These are phyloP conservation scores for Chiloscyllium punctatum DNA, from an alignment of 2,797 vertebrate species.

Conservation along the genomic window DNA sequence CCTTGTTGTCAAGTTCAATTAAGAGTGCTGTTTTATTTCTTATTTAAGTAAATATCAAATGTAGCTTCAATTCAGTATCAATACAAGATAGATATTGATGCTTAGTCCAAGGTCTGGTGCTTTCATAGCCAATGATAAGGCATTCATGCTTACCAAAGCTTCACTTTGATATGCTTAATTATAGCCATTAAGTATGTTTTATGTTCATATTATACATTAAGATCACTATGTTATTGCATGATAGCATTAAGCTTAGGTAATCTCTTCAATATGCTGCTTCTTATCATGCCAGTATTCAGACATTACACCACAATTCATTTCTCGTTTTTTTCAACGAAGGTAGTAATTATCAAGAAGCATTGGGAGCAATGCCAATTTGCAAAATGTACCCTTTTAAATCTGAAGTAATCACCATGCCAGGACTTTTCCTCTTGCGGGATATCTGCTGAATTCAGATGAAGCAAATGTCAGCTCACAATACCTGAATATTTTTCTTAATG, in stretches of 20 bases:
- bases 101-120: not conserved
- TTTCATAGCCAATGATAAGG: not conserved
- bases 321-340: not conserved
- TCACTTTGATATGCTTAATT: not conserved
- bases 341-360: not conserved
- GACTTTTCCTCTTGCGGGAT: not conserved
- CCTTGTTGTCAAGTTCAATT: too few species aligned
- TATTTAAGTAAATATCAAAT: not conserved
- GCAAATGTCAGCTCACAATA: not conserved
- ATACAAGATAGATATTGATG: not conserved
- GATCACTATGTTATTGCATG: not conserved
- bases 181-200: conserved; percentile 27
- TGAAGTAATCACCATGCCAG: not conserved
- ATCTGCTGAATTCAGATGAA: not conserved
- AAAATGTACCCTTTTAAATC: not conserved
- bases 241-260: not conserved
- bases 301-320: not conserved
- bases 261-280: not conserved
- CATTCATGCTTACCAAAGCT: not conserved
- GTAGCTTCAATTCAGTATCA: not conserved
- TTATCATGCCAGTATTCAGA: conserved; percentile 8
- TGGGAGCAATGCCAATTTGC: not conserved
- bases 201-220: not conserved
- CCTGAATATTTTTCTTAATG: not conserved
- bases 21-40: not conserved